Base-by-base conservation (phyloP, 2,797 vertebrate species). In the Manis pentadactyla region DNA sequence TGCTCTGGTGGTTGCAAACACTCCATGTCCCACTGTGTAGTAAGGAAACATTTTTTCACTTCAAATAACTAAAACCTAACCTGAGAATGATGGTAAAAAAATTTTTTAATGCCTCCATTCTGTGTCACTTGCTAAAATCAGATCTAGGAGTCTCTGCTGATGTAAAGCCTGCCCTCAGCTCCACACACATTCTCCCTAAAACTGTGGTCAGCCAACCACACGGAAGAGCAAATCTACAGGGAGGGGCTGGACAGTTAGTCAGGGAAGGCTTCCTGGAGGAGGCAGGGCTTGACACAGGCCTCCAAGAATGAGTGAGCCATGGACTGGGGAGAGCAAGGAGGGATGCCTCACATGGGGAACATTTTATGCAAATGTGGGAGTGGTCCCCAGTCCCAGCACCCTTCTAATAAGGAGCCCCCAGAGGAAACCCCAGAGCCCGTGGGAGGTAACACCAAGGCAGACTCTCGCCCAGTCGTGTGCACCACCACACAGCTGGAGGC, bases 61-160 rank as follows among this genome's bases (percentile, higher is more conserved):
- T 61, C 71, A 92, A 83, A 84, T 29, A 95, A n/a, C 34, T 87
- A 96, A 95, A 55, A n/a, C 13, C 51, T 77, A 46, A 69, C 42
- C 55, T 88, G 63, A 19, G n/a, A 86, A 77, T 25, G 11, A 73
- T 53, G 71, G 77, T 64, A 85, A 86, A 57, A 87, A 82, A 64
- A 61, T 18, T 46, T 46, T 46, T 51, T 82, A 66, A 81, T 51
- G 7, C n/a, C 29, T 88, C 61, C 68, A 31, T 90, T 55, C 42
- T 89, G 15, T 57, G 31, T 73, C 64, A 49, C 61, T 75, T 86
- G 89, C 68, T 73, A 64, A 94, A 94, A 87, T 92, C 66, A 27
- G 46, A 69, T 53, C 68, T 82, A 77, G 3, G 39, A 84, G 4
- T 87, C 69, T 75, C 61, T 93, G 61, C 51, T 68, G 23, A 68